Evolutionary conservation across 2,113 vertebrate genomes (phyloP), one percentile per base, ranked within the genome.

Genomic region (Terrapene triunguis): DNA sequence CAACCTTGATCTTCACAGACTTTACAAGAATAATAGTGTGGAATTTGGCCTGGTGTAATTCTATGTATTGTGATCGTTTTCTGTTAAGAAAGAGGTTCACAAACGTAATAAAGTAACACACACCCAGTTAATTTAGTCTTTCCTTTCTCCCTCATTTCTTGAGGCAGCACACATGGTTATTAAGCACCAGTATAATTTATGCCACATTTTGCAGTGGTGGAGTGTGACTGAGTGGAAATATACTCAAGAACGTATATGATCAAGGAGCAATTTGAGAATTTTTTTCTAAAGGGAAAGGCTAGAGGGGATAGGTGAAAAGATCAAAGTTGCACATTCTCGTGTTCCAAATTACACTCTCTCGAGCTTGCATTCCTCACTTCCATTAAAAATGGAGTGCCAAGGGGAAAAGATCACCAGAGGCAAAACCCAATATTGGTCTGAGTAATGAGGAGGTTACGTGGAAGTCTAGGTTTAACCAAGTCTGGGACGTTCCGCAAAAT

Each of bases 81-180:
- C 38, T 93, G 50, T 72, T 76, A 96, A 69, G 80, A 94, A 88
- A 94, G 53, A 47, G 14, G 35, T 84, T 88, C 90, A 89, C 59
- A 14, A 51, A 55, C 90, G 88, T 80, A 90, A 93, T 47, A 51
- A 51, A 51, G 62, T 85, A 55, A 38, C 13, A 79, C 35, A 62
- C 16, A 83, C 74, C 44, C 48, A 29, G 74, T 32, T 84, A 85
- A 85, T 90, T 85, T 84, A 85, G 38, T 81, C 84, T 55, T 47
- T 25, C 12, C 9, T n/a, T 69, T 69, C 62, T 69, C 62, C 62
- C 53, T 27, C 53, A 84, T 78, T 91, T 82, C 48, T 82, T 57
- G 82, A 44, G 55, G 53, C 24, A 62, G 14, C 55, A 27, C 24
- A 79, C 54, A 62, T 54, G 84, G 54, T 82, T 91, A 29, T 65